These are phyloP conservation scores for Corythornis madagascariensis DNA, from an alignment of 2,113 vertebrate genomes.

Conservation along the genomic window DNA sequence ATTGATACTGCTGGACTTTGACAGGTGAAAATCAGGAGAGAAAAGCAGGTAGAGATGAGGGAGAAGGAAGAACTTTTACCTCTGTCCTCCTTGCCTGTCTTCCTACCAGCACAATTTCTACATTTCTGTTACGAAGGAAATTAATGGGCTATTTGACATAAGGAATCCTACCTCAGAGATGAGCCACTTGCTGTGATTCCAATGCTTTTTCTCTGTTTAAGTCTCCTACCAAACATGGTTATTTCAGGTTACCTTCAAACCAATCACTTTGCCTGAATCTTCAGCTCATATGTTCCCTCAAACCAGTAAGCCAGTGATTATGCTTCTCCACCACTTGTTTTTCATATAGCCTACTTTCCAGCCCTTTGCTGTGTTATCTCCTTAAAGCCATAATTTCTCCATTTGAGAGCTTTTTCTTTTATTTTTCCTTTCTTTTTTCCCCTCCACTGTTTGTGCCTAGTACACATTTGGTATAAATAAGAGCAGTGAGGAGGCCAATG, in stretches of 20 bases:
- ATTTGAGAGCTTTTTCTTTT: neutral
- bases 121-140: neutral
- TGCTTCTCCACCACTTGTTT: neutral
- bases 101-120: neutral
- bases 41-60: neutral
- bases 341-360: neutral
- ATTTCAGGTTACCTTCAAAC: neutral
- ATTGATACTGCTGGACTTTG: neutral
- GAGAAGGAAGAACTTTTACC: neutral
- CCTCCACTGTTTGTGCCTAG: neutral
- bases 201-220: neutral
- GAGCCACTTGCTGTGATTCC: neutral
- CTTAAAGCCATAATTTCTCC: neutral
- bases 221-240: neutral
- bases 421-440: neutral
- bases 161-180: neutral
- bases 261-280: neutral
- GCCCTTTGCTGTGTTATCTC: neutral
- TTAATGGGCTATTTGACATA: neutral
- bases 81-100: neutral
- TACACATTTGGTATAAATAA: neutral
- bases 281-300: neutral
- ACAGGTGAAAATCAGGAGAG: neutral
- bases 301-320: neutral
- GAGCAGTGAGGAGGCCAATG: neutral